Evolutionary conservation across 2,888 invertebrate genomes (phyloP).

Genomic region (Polydrusus pterygomalis): DNA sequence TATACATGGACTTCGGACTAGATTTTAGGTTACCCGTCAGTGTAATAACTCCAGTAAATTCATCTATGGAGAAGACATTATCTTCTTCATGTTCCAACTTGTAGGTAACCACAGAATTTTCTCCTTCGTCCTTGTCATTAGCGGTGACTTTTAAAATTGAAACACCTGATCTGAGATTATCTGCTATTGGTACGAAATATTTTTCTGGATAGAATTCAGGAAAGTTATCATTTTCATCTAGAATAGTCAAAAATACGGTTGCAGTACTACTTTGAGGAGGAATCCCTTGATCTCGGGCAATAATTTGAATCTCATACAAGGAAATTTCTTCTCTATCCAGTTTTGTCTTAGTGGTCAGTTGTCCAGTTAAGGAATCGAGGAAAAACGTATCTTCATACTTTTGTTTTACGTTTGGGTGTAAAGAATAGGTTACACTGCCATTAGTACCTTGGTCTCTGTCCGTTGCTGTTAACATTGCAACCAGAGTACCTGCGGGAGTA

Average conservation of each 20-base stretch:
- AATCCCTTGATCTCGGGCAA: conserved; percentile 93
- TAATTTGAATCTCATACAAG: conserved; percentile 86
- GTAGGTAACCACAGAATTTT: conserved; percentile 88
- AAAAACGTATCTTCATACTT: conserved; percentile 90
- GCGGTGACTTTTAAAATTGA: conserved; percentile 85
- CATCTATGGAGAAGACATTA: conserved; percentile 86
- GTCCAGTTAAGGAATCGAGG: conserved; percentile 89
- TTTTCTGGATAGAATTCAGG: conserved; percentile 93
- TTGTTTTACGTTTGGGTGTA: conserved; percentile 85
- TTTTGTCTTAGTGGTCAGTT: conserved; percentile 83
- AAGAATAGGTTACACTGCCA: conserved; percentile 89
- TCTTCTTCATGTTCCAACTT: conserved; percentile 86
- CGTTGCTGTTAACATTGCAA: conserved; percentile 88
- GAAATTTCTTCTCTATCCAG: conserved; percentile 89
- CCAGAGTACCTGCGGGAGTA: conserved; percentile 85
- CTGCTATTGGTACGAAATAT: conserved; percentile 86
- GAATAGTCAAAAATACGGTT: conserved; percentile 85
- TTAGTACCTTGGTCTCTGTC: conserved; percentile 96
- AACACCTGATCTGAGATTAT: conserved; percentile 79
- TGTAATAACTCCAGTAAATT: conserved; percentile 84
- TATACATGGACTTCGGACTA: conserved; percentile 80
- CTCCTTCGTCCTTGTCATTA: conserved; percentile 90
- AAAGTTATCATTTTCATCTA: conserved; percentile 94
- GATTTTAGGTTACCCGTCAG: conserved; percentile 80
- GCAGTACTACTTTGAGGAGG: conserved; percentile 94